Base-by-base conservation (phyloP, 2,888 invertebrate genomes). In the Clostera curtula region DNA sequence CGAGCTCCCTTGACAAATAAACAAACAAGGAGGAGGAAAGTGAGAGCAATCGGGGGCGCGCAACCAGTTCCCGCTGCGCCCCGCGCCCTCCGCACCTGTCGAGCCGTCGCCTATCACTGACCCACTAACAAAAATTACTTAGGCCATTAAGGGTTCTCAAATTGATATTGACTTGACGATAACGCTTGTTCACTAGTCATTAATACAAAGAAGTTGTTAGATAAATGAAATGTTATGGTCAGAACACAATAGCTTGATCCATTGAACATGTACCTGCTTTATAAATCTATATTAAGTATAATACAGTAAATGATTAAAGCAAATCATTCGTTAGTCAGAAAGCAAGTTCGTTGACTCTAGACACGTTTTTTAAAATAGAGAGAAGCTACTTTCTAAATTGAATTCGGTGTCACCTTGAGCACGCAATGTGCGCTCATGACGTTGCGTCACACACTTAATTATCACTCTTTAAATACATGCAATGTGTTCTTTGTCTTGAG, bases 1-100 rank as follows among this genome's bases (percentile, higher is more conserved):
- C 53, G 47, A 49, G 67, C 62, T 77, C 77, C 80, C 76, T 71
- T 70, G 70, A 73, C 73, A 75, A 82, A 80, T 77, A 75, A 79
- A 79, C 75, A 74, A 72, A 71, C 63, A 49, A 42, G 67, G 69
- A 66, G 56, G 64, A 69, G 66, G 76, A 83, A 82, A 79, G 82
- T 80, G 80, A 80, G 77, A 75, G 79, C 70, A 56, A 60, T 53
- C 61, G 57, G 65, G 63, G 62, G 56, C 58, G 58, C 49, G 46
- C 56, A 75, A 79, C 80, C 77, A 60, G 80, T 77, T 72, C 63
- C 47, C 36, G 46, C 25, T 26, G 40, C 31, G 36, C 43, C 47
- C 30, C 33, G 31, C 33, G 34, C 43, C 31, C 39, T 38, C 30
- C 40, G 35, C 28, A 31, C 22, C 37, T 26, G 26, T 39, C 34